These are phyloP conservation scores for Rosalia funebris DNA, from an alignment of 2,888 invertebrate genomes.

Conservation along the genomic window DNA sequence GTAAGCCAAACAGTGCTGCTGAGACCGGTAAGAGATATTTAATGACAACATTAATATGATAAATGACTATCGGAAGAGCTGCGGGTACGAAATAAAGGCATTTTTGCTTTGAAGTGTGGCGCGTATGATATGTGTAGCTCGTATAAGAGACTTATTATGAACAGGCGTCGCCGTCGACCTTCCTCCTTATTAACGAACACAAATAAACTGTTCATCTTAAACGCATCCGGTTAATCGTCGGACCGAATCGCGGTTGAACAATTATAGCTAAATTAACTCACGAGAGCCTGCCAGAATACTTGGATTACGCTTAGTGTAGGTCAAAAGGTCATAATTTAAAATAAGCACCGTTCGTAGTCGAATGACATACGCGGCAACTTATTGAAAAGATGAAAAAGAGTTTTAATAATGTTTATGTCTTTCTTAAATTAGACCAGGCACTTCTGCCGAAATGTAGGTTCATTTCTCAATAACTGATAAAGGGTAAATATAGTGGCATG, in stretches of 20 bases:
- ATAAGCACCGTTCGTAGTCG: background rate
- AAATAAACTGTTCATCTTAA: slow-evolving; percentile 45
- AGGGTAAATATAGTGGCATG: too few species aligned
- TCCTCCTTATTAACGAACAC: slow-evolving; percentile 48
- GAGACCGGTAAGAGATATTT: too few species aligned
- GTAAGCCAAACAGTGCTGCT: too few species aligned
- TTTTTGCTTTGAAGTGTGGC: slow-evolving; percentile 45
- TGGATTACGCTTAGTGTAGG: background rate
- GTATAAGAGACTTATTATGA: slow-evolving; percentile 47
- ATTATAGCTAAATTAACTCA: slow-evolving; percentile 3
- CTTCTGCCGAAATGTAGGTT: too few species aligned
- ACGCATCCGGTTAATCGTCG: slow-evolving; percentile 44
- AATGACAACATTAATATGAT: slow-evolving; percentile 28
- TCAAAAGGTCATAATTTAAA: background rate
- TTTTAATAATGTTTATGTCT: background rate
- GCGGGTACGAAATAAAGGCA: slow-evolving; percentile 37
- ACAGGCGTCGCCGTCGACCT: slow-evolving; percentile 46
- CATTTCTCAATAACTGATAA: too few species aligned
- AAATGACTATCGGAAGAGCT: slow-evolving; percentile 37
- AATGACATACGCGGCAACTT: too few species aligned
- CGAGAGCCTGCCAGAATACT: background rate
- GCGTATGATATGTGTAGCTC: slow-evolving; percentile 41
- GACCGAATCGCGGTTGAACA: slow-evolving; percentile 24
- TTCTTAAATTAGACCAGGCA: background rate
- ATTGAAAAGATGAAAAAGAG: too few species aligned